These are phyloP conservation scores for Hucho hucho DNA, from an alignment of 2,113 vertebrate genomes.

Conservation along the genomic window DNA sequence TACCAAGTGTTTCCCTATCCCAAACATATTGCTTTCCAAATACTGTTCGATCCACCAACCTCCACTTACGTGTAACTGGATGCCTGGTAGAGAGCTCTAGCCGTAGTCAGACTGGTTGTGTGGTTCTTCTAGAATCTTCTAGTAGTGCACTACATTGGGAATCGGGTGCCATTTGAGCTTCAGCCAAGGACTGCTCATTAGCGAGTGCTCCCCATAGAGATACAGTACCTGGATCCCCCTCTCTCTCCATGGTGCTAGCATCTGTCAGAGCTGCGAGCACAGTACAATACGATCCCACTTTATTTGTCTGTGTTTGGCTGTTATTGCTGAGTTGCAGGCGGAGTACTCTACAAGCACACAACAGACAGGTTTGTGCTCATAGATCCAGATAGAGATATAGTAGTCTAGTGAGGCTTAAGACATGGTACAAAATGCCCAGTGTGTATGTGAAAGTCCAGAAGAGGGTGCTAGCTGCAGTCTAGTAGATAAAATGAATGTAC, in stretches of 20 bases:
- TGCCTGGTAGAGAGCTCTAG: conserved; percentile 29
- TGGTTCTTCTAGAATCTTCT: conserved; percentile 43
- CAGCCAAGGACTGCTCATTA: no score
- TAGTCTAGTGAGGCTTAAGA: background rate
- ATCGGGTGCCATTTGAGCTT: no score
- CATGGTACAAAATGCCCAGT: background rate
- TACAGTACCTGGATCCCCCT: no score
- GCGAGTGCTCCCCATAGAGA: no score
- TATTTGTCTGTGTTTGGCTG: background rate
- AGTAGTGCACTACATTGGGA: no score
- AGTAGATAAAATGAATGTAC: background rate
- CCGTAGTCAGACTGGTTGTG: background rate
- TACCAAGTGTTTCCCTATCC: no score
- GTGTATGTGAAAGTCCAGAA: background rate
- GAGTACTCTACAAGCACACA: background rate
- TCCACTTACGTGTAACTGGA: conserved; percentile 45
- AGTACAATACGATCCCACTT: background rate
- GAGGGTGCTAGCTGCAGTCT: conserved; percentile 4
- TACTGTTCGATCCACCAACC: background rate
- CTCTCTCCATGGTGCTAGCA: no score
- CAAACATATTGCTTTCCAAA: no score
- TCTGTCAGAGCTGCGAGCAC: no score
- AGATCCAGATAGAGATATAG: no score
- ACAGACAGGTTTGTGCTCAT: no score
- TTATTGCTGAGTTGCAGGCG: background rate